Conservation (phyloP, 2,797 vertebrate species). For the Bradypus variegatus region DNA sequence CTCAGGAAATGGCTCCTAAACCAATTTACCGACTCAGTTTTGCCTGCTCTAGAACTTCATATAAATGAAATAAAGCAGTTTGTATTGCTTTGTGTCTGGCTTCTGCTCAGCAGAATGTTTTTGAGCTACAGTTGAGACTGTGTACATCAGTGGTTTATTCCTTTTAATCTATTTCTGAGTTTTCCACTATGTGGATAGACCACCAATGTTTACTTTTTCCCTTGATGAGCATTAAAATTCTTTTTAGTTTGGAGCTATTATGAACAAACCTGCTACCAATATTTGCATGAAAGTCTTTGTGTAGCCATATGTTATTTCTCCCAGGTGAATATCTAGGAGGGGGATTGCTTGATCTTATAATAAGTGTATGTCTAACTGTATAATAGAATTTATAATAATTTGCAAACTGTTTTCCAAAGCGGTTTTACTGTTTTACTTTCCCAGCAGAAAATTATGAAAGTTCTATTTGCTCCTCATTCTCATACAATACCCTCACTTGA, state of each 20-base stretch:
- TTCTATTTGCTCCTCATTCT: not conserved
- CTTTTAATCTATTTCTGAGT: not conserved
- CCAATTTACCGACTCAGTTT: not conserved
- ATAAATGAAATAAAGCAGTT: not conserved
- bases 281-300: not conserved
- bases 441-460: not conserved
- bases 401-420: not conserved
- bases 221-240: not conserved
- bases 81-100: not conserved
- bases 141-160: not conserved
- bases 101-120: not conserved
- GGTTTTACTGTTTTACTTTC: not conserved
- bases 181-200: not conserved
- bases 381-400: not conserved
- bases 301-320: not conserved
- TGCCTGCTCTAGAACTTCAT: not conserved
- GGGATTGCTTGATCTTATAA: not conserved
- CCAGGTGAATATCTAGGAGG: not conserved
- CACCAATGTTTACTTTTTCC: not conserved
- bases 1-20: not conserved
- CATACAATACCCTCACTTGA: not conserved
- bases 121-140: not conserved
- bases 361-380: not conserved
- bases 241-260: not conserved
- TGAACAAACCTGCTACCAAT: not conserved